Base-by-base conservation (phyloP, 2,113 vertebrate genomes). In the Toxostoma redivivum region DNA sequence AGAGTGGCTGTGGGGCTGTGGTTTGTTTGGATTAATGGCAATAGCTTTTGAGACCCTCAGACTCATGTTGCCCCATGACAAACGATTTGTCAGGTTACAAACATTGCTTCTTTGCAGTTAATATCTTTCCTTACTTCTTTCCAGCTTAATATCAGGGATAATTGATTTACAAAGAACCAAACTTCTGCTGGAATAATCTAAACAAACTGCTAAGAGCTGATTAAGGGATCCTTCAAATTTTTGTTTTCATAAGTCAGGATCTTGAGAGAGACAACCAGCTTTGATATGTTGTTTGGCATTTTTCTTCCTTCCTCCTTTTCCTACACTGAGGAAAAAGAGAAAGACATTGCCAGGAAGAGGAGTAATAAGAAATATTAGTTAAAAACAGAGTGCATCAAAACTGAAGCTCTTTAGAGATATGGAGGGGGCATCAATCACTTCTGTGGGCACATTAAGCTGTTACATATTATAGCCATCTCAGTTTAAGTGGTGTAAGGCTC, bases 401-500 rank as follows among this genome's bases (percentile, higher is more conserved):
- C 88, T 20, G 86, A 82, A 95, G 94, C 89, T 81, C 54, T 94
- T 92, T 90, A 65, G 94, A 88, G 96, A 88, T 88, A 88, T 15
- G 67, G 72, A 95, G 86, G 88, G 91, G 69, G 47, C 71, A 82
- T 93, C 94, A 95, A 86, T 95, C 89, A 92, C 86, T 94, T 97
- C 93, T 93, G 94, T 73, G 90, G 82, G 87, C 81, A 94, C 84
- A 91, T 94, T 88, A 96, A 97, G 95, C 97, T 95, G 94, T 93
- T 94, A 92, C 86, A 97, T 98, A 97, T 98, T 98, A 96, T 94
- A 97, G 97, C 98, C 97, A 98, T 96, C 96, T 98, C 97, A 90
- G 96, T 98, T 98, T 98, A 97, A 98, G 97, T 98, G 98, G 98
- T 97, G 98, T 97, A 97, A 98, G 97, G 97, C 96, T 98, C 95